Evolutionary conservation across 2,797 vertebrate genomes (phyloP).

Genomic region (Emys orbicularis): DNA sequence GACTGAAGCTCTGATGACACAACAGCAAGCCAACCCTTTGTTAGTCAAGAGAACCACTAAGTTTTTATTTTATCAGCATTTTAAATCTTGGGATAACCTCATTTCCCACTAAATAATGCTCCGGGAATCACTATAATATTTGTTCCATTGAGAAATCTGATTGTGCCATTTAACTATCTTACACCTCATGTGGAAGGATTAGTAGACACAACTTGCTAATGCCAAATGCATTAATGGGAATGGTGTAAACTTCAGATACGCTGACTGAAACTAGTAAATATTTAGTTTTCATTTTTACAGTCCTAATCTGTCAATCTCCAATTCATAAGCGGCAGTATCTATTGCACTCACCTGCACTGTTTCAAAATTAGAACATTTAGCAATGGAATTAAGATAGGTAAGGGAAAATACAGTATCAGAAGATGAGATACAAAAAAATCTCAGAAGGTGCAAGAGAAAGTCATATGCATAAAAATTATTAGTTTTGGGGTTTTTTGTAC

Average conservation of each 20-base stretch:
- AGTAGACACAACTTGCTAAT: conserved; percentile 62
- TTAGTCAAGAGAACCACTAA: conserved; percentile 12
- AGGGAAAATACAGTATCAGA: conserved; percentile 64
- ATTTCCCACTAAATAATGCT: conserved; percentile 31
- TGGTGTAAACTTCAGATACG: conserved; percentile 53
- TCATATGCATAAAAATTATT: not conserved
- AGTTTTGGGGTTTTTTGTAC: not conserved
- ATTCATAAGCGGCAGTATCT: conserved; percentile 62
- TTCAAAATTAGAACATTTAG: conserved; percentile 46
- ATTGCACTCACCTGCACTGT: conserved; percentile 58
- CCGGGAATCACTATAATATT: not conserved
- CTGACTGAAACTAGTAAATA: conserved; percentile 63
- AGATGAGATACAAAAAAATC: conserved; percentile 49
- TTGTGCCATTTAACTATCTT: conserved; percentile 43
- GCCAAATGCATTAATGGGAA: conserved; percentile 62
- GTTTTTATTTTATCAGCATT: conserved; percentile 40
- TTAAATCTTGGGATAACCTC: conserved; percentile 22
- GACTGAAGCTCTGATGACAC: conserved; percentile 31
- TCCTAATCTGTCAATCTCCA: conserved; percentile 67
- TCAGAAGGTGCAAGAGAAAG: conserved; percentile 32
- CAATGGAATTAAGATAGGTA: conserved; percentile 45
- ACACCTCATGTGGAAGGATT: conserved; percentile 40
- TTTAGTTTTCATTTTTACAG: conserved; percentile 66
- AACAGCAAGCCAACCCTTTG: conserved; percentile 32
- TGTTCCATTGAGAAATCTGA: not conserved